Conservation (phyloP, 2,113 vertebrate genomes). For the Pterocles orientalis region DNA sequence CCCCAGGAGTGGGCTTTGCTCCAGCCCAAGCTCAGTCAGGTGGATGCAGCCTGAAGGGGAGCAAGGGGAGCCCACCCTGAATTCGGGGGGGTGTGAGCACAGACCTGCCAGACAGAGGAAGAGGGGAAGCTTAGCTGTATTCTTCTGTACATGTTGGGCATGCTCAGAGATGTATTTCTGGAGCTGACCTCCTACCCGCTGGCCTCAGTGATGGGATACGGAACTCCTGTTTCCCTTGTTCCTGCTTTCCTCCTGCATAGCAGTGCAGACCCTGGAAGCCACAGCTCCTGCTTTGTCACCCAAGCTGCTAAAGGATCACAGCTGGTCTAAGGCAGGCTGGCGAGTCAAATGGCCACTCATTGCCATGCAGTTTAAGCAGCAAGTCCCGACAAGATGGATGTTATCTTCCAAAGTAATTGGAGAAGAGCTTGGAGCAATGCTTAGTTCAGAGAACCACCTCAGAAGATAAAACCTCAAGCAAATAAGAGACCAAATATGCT, state of each 20-base stretch:
- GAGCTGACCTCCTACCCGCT: neutral
- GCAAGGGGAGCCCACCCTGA: neutral
- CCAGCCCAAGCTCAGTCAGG: neutral
- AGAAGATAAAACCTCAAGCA: neutral
- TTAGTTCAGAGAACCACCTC: neutral
- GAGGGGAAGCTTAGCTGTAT: neutral
- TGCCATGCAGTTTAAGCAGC: neutral
- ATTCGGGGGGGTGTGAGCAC: neutral
- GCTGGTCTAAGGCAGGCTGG: neutral
- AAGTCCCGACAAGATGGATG: constrained; percentile 13
- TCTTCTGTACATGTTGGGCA: neutral
- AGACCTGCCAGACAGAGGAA: rapidly evolving
- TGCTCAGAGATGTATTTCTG: neutral
- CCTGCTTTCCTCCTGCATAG: neutral
- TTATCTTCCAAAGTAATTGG: constrained; percentile 29
- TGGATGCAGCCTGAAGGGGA: neutral
- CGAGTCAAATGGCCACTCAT: neutral
- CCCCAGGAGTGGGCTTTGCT: neutral
- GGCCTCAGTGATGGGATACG: neutral
- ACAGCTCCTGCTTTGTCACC: neutral
- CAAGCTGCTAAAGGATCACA: neutral
- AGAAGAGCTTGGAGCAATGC: too few species aligned
- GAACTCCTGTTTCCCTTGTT: neutral
- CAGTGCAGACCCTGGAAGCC: neutral
- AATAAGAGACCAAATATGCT: neutral